phyloP scores from a whole-genome alignment of 2,888 invertebrate genomes.

The Norana najaformis region DNA sequence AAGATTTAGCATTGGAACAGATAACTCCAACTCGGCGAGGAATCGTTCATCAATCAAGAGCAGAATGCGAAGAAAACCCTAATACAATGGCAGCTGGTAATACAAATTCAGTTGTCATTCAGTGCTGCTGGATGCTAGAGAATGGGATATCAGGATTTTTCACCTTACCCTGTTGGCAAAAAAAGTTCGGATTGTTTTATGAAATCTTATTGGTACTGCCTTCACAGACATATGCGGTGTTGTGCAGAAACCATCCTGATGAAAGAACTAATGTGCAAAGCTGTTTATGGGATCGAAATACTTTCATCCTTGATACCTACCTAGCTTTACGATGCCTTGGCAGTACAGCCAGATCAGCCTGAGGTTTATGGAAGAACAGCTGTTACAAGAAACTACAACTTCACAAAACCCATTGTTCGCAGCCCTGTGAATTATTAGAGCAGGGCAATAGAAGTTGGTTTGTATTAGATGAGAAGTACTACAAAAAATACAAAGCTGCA shows the following conservation, averaged over 20 bases:
- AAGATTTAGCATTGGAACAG: constrained; percentile 20
- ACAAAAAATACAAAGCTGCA: background rate
- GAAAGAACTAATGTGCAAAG: background rate
- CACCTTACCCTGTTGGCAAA: background rate
- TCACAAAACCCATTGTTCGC: background rate
- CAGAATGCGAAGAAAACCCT: background rate
- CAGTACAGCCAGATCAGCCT: background rate
- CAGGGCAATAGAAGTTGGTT: background rate
- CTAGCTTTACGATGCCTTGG: background rate
- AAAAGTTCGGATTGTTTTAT: background rate
- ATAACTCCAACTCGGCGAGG: background rate
- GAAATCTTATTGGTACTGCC: background rate
- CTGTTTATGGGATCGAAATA: background rate
- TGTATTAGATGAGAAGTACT: background rate
- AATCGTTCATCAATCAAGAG: background rate
- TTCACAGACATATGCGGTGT: background rate
- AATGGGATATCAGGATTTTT: background rate
- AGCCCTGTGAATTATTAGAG: background rate
- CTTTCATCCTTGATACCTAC: background rate
- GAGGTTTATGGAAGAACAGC: background rate
- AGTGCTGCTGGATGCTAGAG: background rate
- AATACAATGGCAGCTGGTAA: background rate
- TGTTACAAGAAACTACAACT: background rate
- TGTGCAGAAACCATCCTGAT: background rate
- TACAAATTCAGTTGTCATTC: too few relatives aligned